Percentiles rank a stretch among this genome's conserved stretches.
Evolutionary conservation across 2,113 vertebrate genomes (phyloP).

Genomic region (Protomyctophum bolini): DNA sequence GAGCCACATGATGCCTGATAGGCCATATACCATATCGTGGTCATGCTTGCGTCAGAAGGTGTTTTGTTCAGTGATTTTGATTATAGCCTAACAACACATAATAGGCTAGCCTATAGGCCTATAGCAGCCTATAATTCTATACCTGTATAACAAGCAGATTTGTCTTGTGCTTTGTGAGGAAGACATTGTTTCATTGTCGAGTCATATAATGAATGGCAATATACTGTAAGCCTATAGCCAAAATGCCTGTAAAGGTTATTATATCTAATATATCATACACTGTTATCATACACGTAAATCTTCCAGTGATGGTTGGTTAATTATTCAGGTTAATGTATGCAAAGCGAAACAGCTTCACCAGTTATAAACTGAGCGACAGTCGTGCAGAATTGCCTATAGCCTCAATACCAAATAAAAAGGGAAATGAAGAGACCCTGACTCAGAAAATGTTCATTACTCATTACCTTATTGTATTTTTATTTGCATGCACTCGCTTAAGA

Average conservation of each 20-base stretch:
- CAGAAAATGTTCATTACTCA: constrained; percentile 29
- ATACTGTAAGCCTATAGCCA: constrained; percentile 1
- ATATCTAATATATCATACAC: too few relatives aligned
- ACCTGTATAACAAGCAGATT: constrained; percentile 11
- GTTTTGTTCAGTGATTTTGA: constrained; percentile 49
- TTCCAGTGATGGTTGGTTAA: constrained; percentile 35
- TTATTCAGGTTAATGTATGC: constrained; percentile 50
- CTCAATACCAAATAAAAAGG: constrained; percentile 63
- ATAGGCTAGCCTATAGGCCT: constrained; percentile 1
- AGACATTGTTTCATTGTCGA: constrained; percentile 32
- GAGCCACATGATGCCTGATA: constrained; percentile 61
- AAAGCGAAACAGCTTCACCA: constrained; percentile 31
- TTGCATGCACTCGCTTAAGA: not conserved
- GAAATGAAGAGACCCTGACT: constrained; percentile 25
- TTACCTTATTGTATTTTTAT: constrained; percentile 18
- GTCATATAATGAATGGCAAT: constrained; percentile 33
- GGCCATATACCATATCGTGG: constrained; percentile 63
- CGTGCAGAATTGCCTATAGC: constrained; percentile 61
- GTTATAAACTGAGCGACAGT: constrained; percentile 42
- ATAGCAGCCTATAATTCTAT: constrained; percentile 36
- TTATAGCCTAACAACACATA: constrained; percentile 18
- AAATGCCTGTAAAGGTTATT: constrained; percentile 6
- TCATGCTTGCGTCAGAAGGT: constrained; percentile 38
- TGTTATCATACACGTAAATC: not conserved
- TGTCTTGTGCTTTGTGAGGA: constrained; percentile 58